Conservation (phyloP, 2,113 vertebrate species). For the Rhineura floridana region DNA sequence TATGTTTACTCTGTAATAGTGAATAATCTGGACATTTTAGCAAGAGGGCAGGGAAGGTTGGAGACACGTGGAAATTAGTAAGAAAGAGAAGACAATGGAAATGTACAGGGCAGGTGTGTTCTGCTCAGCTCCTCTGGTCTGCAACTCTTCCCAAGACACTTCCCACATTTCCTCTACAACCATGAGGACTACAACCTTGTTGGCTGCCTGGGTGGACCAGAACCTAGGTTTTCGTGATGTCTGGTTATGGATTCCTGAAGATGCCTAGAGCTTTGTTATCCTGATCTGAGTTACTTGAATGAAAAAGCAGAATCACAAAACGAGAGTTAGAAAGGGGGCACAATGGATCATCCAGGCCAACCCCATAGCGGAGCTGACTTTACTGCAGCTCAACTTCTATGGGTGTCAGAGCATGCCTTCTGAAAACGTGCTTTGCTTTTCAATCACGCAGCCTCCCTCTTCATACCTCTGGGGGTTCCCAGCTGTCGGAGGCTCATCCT, state of each 20-base stretch:
- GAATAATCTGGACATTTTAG: not conserved
- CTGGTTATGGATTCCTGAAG: not conserved
- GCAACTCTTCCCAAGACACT: not conserved
- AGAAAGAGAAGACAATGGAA: not conserved
- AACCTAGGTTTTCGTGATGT: not conserved
- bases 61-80: not conserved
- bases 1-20: not conserved
- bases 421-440: not conserved
- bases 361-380: slow-evolving; percentile 33
- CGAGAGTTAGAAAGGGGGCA: not conserved
- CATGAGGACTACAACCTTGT: not conserved
- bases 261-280: not conserved
- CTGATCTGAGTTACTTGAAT: not conserved
- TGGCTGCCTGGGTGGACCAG: not conserved
- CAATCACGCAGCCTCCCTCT: not conserved
- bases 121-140: not conserved
- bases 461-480: slow-evolving; percentile 76
- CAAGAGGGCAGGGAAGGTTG: not conserved
- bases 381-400: slow-evolving; percentile 38
- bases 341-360: not conserved
- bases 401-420: slow-evolving; percentile 33
- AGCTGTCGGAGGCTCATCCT: slow-evolving; percentile 69
- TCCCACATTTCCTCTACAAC: not conserved
- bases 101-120: not conserved
- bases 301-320: not conserved